Evolutionary conservation across 2,797 vertebrate species (phyloP), one percentile per base, ranked within the genome.

Genomic region (Periparus ater): DNA sequence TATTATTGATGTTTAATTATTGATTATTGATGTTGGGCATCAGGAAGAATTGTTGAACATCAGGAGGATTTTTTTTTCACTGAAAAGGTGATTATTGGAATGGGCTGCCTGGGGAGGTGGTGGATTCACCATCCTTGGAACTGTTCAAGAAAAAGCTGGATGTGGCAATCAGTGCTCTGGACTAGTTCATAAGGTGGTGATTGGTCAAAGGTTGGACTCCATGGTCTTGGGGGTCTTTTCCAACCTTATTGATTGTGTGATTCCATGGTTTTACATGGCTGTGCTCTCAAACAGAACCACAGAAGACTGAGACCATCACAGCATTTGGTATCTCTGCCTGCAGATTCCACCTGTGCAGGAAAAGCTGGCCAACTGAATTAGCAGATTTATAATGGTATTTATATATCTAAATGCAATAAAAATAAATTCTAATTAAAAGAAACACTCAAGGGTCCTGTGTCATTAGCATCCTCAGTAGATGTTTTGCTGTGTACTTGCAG

Each of bases 341-440:
- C 51, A 75, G 44, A 32, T 85, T 83, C 72, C 40, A 75, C 54
- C 63, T 82, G 53, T 36, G 38, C 42, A 34, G 54, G 60, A 80
- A 34, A 57, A 74, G 50, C 53, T 82, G 65, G 45, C 62, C 85
- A 60, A 32, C 2, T 47, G 66, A 85, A 91, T 88, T 87, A 90
- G n/a, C 86, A 71, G 80, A 60, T 89, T 86, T 77, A 44, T 38
- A 84, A 50, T n/a, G 32, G 32, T 67, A 48, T 94, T 93, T 88
- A 47, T 90, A 54, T 67, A 79, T 87, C 63, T 85, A 93, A 91
- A 79, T 51, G 77, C 17, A 94, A 74, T 91, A 87, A 89, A 93
- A 95, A 91, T 90, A 71, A n/a, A 85, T 91, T 91, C 85, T 89
- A 93, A 96, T 95, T 93, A 91, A 87, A 93, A 74, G 42, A 48